phyloP scores from a whole-genome alignment of 2,888 invertebrate species.

The Hypena proboscidalis region DNA sequence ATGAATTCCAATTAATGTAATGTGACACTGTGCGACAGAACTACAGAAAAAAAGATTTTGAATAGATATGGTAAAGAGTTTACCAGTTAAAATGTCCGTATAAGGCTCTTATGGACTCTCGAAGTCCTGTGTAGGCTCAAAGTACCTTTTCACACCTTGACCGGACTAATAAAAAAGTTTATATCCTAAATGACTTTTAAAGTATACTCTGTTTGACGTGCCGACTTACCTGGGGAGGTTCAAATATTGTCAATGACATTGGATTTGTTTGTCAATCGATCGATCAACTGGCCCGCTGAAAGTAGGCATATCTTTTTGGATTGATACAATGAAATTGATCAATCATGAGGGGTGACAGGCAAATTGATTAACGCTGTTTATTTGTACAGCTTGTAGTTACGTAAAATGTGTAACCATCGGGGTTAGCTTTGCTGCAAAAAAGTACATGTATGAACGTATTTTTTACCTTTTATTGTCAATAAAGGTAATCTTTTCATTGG shows the following conservation, averaged over 20 bases:
- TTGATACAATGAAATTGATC: slow-evolving; percentile 1
- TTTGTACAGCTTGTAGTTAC: too few species aligned
- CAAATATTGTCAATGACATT: background rate
- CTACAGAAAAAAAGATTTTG: too few species aligned
- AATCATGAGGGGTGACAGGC: background rate
- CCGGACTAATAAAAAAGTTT: slow-evolving; percentile 32
- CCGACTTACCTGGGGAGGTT: slow-evolving; percentile 6
- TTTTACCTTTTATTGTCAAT: too few species aligned
- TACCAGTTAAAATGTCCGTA: too few species aligned
- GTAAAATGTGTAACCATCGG: too few species aligned
- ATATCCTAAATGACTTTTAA: slow-evolving; percentile 27
- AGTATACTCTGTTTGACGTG: slow-evolving; percentile 20
- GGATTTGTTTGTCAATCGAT: background rate
- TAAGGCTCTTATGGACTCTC: slow-evolving; percentile 10
- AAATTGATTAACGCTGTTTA: background rate
- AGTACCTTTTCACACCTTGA: slow-evolving; percentile 41
- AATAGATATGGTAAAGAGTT: too few species aligned
- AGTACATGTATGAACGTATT: too few species aligned
- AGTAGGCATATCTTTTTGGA: background rate
- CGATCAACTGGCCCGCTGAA: background rate
- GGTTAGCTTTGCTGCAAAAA: too few species aligned
- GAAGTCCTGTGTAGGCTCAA: slow-evolving; percentile 17
- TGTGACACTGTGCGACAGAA: too few species aligned
- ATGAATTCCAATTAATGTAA: too few species aligned
- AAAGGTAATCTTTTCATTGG: too few species aligned